Conservation (phyloP, 2,797 vertebrate genomes). For the Helostoma temminkii region DNA sequence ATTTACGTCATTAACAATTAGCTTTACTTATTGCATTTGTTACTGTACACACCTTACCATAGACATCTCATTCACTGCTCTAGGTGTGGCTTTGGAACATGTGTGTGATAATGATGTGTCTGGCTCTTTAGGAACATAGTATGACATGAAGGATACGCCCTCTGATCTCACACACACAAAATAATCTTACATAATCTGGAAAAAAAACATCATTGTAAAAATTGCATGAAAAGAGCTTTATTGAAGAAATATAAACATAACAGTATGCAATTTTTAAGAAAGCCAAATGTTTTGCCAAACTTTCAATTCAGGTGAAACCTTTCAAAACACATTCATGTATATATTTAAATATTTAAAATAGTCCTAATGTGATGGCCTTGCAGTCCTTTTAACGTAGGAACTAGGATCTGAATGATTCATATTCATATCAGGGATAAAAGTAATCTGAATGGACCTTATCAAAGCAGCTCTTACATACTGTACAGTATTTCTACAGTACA, state of each 20-base stretch:
- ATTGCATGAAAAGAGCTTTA: conserved; percentile 19
- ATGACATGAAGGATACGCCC: conserved; percentile 16
- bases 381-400: conserved; percentile 46
- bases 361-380: background rate
- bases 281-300: background rate
- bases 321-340: background rate
- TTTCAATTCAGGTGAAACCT: conserved; percentile 15
- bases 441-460: background rate
- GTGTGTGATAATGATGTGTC: background rate
- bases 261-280: conserved; percentile 23
- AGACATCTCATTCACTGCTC: background rate
- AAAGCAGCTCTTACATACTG: too few relatives aligned
- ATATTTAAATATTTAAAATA: conserved; percentile 1
- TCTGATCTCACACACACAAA: conserved; percentile 12
- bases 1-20: background rate
- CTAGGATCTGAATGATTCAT: conserved; percentile 8
- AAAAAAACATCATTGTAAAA: conserved; percentile 5
- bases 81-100: background rate
- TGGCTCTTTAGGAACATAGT: background rate
- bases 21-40: too few relatives aligned
- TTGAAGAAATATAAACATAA: conserved; percentile 17
- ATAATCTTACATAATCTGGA: background rate
- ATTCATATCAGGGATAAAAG: conserved; percentile 7
- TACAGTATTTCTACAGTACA: background rate
- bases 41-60: background rate